Conservation (phyloP, 2,113 vertebrate genomes). For the Bubo scandiacus region DNA sequence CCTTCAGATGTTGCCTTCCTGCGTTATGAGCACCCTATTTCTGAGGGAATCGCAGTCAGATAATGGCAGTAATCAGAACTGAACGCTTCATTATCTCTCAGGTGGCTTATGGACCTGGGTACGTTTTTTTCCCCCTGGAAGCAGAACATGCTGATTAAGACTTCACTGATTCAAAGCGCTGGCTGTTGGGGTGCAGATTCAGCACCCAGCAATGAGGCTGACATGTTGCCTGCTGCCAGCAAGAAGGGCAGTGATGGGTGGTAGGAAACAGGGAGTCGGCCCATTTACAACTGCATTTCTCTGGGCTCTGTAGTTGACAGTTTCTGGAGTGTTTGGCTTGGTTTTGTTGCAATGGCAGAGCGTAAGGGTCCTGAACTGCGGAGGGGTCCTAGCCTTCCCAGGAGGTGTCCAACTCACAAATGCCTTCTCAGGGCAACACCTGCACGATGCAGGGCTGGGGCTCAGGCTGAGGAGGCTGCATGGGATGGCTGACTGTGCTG, state of each 20-base stretch:
- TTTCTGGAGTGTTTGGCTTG: neutral
- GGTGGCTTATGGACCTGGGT: neutral
- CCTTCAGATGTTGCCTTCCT: neutral
- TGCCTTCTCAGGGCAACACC: neutral
- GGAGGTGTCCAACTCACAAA: neutral
- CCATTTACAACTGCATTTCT: rapidly evolving
- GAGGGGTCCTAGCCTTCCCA: neutral
- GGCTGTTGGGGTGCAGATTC: too few species aligned
- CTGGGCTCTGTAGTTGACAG: neutral
- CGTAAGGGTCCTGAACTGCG: rapidly evolving
- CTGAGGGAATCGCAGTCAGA: neutral
- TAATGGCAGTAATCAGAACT: neutral
- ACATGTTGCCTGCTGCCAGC: rapidly evolving
- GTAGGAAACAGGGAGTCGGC: neutral
- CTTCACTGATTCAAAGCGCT: neutral
- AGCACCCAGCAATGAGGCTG: neutral
- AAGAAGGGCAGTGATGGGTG: neutral
- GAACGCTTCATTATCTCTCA: too few species aligned
- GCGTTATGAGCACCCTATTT: neutral
- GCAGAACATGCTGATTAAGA: neutral
- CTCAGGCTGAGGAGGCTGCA: neutral
- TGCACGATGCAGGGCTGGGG: rapidly evolving
- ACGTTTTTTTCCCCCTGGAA: neutral
- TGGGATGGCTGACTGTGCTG: rapidly evolving
- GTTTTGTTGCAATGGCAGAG: neutral